phyloP scores from a whole-genome alignment of 1,140 invertebrate species.

The Brachionus rubens region DNA sequence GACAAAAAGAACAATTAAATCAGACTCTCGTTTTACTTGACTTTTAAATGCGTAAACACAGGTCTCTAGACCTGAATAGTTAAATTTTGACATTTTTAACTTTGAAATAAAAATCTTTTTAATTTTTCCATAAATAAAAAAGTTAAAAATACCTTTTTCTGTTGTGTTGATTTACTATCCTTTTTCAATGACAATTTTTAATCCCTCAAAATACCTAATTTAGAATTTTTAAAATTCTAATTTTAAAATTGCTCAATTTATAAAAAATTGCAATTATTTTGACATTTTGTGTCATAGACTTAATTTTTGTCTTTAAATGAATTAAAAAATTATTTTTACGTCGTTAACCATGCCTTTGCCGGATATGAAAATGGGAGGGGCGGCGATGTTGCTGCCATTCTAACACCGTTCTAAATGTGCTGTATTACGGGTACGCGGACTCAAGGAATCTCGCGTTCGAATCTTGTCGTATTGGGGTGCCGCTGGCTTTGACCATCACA shows the following conservation, averaged over 20 bases:
- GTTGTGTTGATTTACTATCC: too few relatives aligned
- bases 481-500: too few relatives aligned
- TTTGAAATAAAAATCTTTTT: neutral
- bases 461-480: too few relatives aligned
- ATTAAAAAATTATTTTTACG: too few relatives aligned
- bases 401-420: too few relatives aligned
- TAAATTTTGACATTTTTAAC: slow-evolving; percentile 19
- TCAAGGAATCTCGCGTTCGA: too few relatives aligned
- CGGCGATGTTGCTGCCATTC: too few relatives aligned
- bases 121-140: neutral
- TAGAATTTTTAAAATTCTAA: neutral
- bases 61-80: neutral
- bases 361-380: too few relatives aligned
- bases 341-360: too few relatives aligned
- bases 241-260: slow-evolving; percentile 2
- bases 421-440: too few relatives aligned
- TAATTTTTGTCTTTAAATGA: neutral
- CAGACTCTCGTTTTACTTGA: slow-evolving; percentile 24
- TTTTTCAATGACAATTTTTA: too few relatives aligned
- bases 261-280: slow-evolving; percentile 21
- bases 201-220: neutral
- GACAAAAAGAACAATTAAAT: slow-evolving; percentile 16
- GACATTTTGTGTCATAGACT: neutral
- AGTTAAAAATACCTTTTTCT: neutral
- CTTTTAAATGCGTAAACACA: slow-evolving; percentile 3